A percentile compares a stretch with the other conserved stretches of the same genome.
Conservation (phyloP, 2,797 vertebrate genomes). For the Typhlichthys eigenmanni region DNA sequence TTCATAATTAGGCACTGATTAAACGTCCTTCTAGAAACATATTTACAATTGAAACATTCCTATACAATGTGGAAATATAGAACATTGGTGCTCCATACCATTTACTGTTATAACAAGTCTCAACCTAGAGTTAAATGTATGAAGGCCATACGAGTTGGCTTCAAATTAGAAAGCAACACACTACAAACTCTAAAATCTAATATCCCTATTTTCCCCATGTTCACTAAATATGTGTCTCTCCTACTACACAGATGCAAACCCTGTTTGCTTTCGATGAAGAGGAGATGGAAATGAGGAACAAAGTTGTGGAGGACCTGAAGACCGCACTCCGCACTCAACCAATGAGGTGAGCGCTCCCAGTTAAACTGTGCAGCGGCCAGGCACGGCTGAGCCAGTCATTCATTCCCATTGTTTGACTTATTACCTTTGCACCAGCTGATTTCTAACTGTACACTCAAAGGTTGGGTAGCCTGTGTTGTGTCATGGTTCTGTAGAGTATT, state of each 20-base stretch:
- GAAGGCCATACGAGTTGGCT: too few species aligned
- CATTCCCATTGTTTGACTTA: slow-evolving; percentile 5
- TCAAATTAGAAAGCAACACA: too few species aligned
- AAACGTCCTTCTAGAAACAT: slow-evolving; percentile 12
- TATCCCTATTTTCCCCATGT: not conserved
- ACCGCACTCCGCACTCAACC: slow-evolving; percentile 96
- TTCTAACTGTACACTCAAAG: slow-evolving; percentile 9
- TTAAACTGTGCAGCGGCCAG: not conserved
- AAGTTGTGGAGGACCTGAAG: slow-evolving; percentile 96
- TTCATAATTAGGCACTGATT: slow-evolving; percentile 29
- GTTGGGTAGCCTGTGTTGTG: slow-evolving; percentile 21
- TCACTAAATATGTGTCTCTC: not conserved
- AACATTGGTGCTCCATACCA: not conserved
- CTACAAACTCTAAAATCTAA: too few species aligned
- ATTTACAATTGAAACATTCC: slow-evolving; percentile 12
- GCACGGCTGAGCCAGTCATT: not conserved
- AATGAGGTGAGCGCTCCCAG: slow-evolving; percentile 83
- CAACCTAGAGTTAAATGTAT: too few species aligned
- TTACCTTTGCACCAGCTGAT: slow-evolving; percentile 11
- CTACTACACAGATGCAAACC: slow-evolving; percentile 88
- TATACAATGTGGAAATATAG: slow-evolving; percentile 6
- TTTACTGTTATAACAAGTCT: not conserved
- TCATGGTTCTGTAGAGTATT: not conserved
- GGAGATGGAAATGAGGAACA: slow-evolving; percentile 96
- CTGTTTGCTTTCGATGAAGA: slow-evolving; percentile 94